phyloP scores from a whole-genome alignment of 2,888 invertebrate species.

The Cheilosia soror region DNA sequence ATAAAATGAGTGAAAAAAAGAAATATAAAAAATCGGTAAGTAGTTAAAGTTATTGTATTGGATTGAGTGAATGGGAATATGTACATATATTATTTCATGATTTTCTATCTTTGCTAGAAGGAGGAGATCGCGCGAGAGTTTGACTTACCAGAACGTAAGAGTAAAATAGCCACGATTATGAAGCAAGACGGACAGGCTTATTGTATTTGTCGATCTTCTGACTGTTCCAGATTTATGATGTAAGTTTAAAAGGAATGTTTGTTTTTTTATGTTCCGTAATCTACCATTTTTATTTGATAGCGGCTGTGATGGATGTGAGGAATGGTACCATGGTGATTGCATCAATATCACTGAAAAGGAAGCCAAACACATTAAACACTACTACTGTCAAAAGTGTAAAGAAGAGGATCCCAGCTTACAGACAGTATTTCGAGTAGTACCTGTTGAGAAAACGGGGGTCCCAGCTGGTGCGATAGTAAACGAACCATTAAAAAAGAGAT shows the following conservation, averaged over 20 bases:
- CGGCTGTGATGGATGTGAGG: constrained; percentile 98
- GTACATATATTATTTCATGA: not conserved
- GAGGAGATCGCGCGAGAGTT: constrained; percentile 96
- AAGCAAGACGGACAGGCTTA: constrained; percentile 97
- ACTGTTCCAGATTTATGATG: constrained; percentile 98
- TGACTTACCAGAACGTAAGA: constrained; percentile 94
- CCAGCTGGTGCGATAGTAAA: constrained; percentile 63
- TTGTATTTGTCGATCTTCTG: constrained; percentile 97
- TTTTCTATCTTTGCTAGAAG: constrained; percentile 83
- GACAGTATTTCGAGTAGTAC: constrained; percentile 84
- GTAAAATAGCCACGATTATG: constrained; percentile 93
- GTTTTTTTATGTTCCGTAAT: not conserved
- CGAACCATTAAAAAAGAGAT: constrained; percentile 76
- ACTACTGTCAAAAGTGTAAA: constrained; percentile 94
- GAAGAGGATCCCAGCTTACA: constrained; percentile 92
- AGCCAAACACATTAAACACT: constrained; percentile 96
- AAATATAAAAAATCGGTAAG: constrained; percentile 82
- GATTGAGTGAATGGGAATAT: not conserved
- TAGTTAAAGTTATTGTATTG: not conserved
- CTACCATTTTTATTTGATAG: constrained; percentile 83
- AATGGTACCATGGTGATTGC: constrained; percentile 99
- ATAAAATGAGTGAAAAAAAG: constrained; percentile 81
- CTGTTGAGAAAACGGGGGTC: constrained; percentile 79
- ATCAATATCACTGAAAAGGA: constrained; percentile 97
- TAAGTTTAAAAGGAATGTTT: constrained; percentile 83